phyloP scores from a whole-genome alignment of 1,140 invertebrate species.

The silkworm (Bombyx mori) region DNA sequence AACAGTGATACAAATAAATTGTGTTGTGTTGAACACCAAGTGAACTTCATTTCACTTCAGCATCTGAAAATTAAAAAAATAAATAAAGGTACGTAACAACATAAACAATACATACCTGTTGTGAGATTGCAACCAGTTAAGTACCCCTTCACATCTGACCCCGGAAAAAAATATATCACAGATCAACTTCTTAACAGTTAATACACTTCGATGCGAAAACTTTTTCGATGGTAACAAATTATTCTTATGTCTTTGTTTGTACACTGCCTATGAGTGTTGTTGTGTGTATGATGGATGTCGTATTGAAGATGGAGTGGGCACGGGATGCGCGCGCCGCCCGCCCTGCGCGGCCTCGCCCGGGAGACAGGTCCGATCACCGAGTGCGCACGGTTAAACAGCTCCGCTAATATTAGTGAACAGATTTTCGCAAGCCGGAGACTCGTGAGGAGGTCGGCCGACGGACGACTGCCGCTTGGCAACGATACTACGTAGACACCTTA shows the following conservation, averaged over 20 bases:
- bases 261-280: constrained; percentile 22
- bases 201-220: too few species aligned
- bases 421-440: constrained; percentile 35
- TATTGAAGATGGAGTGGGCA: constrained; percentile 30
- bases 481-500: constrained; percentile 1
- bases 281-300: constrained; percentile 22
- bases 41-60: too few species aligned
- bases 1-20: too few species aligned
- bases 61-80: too few species aligned
- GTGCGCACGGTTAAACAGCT: constrained; percentile 20
- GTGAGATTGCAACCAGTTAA: too few species aligned
- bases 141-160: too few species aligned
- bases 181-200: too few species aligned
- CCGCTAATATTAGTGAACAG: constrained; percentile 39
- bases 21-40: too few species aligned
- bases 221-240: too few species aligned
- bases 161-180: too few species aligned
- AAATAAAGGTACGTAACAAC: too few species aligned
- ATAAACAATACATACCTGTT: too few species aligned
- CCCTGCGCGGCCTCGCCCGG: constrained; percentile 36
- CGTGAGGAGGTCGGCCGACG: constrained; percentile 24
- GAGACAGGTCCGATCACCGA: constrained; percentile 21
- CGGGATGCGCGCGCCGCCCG: constrained; percentile 54
- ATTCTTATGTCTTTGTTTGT: constrained; percentile 4
- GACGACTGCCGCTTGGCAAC: constrained; percentile 13